Conservation (phyloP, 2,888 invertebrate species). For the Scaptomyza caliginosa region DNA sequence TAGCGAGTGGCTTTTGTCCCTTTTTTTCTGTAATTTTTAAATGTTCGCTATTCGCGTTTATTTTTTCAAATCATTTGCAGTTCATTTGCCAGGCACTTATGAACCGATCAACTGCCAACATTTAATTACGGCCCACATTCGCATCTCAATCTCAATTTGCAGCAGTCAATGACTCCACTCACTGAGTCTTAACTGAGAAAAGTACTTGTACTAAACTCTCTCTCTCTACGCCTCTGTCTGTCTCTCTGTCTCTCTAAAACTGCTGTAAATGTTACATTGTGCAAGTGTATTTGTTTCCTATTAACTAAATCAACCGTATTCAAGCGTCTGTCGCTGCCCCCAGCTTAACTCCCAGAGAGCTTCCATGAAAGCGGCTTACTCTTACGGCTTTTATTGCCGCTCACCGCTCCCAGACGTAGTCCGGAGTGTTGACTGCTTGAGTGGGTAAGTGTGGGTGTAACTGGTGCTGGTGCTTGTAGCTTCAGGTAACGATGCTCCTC, state of each 20-base stretch:
- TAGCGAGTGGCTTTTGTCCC: constrained; percentile 19
- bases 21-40: constrained; percentile 24
- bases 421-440: constrained; percentile 58
- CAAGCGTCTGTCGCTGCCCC: constrained; percentile 41
- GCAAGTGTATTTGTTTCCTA: constrained; percentile 62
- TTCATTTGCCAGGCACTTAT: constrained; percentile 67
- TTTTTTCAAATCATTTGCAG: constrained; percentile 70
- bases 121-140: constrained; percentile 59
- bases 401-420: constrained; percentile 39
- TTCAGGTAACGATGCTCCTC: constrained; percentile 48
- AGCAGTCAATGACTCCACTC: constrained; percentile 52
- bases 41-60: constrained; percentile 39
- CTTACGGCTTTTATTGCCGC: constrained; percentile 55
- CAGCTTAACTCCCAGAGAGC: constrained; percentile 11
- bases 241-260: constrained; percentile 1
- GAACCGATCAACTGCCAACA: constrained; percentile 69
- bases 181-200: constrained; percentile 22
- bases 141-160: constrained; percentile 20
- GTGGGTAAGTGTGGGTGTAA: constrained; percentile 38
- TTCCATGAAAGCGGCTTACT: constrained; percentile 55
- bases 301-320: constrained; percentile 70
- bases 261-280: constrained; percentile 18
- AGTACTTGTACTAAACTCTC: constrained; percentile 20
- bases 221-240: not conserved
- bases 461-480: constrained; percentile 6